Conservation (phyloP, 2,113 vertebrate genomes). For the Oxyruncus cristatus region DNA sequence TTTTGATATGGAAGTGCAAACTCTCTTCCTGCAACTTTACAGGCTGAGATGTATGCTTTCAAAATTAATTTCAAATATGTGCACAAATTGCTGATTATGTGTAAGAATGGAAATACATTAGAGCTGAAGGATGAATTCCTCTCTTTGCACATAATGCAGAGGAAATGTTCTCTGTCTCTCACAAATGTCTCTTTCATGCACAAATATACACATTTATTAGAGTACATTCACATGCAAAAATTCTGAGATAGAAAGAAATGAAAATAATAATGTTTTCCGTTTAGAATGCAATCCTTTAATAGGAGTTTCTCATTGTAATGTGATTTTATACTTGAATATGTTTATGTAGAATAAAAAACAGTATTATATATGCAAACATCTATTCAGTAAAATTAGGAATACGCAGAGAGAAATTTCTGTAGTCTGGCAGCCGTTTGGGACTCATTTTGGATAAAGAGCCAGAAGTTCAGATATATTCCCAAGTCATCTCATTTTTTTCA, state of each 20-base stretch:
- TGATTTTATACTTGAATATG: neutral
- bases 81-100: neutral
- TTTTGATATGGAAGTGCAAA: neutral
- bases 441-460: neutral
- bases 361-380: neutral
- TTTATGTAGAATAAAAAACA: neutral
- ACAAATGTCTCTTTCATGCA: neutral
- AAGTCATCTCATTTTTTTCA: neutral
- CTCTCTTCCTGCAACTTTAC: neutral
- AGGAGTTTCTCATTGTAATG: neutral
- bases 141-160: neutral
- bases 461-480: neutral
- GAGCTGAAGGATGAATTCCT: neutral
- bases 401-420: neutral
- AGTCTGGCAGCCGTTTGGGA: neutral
- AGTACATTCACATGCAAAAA: neutral
- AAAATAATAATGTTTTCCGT: neutral
- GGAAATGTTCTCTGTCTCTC: neutral
- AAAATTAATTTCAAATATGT: conserved; percentile 31
- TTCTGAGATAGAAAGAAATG: neutral
- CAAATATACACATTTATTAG: neutral
- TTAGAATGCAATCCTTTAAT: neutral
- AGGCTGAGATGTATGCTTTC: neutral
- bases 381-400: neutral
- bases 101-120: conserved; percentile 11